Evolutionary conservation across 2,797 vertebrate species (phyloP), one percentile per base, ranked within the genome.

Genomic region (Enteromius thamalakanensis): DNA sequence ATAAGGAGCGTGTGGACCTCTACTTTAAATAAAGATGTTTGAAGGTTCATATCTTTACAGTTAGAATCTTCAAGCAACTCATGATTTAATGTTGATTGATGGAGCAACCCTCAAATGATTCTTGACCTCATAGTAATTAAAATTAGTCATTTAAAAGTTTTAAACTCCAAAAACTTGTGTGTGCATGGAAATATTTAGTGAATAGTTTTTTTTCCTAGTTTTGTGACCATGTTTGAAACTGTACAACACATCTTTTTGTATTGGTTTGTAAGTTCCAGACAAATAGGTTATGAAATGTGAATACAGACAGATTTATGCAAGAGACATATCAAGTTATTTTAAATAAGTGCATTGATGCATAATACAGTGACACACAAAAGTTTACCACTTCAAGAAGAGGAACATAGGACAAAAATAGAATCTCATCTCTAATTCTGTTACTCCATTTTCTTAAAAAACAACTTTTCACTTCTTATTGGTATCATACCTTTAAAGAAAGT

Each of bases 1-100:
- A 86, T 79, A 81, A 81, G 79, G 26, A 45, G 72, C 17, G 42
- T 26, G 68, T 23, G 26, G 58, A 82, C 40, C 58, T 80, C 51
- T 71, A 53, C 70, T 71, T 19, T 32, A 64, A 75, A 82, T 55
- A 75, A 64, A 79, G 70, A 47, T 40, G 68, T 47, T 64, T 15
- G 21, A 81, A 58, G 40, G 11, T 47, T 78, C 3, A 68, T 68
- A 40, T 26, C 19, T 77, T 14, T n/a, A 37, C 83, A 68, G 15
- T 29, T 3, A 8, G 1, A 15, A 37, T 40, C 6, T 51, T 21
- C 29, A 34, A 53, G 47, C 17, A 74, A 3, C 11, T 53, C 19
- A 2, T 34, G 29, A 34, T 34, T n/a, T 4, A 32, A 34, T 21
- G 32, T 32, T 21, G 15, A 49, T 71, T 71, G 4, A 29, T 15